A percentile compares a stretch with the other conserved stretches of the same genome.
These are phyloP conservation scores for Loxodonta africana DNA, from an alignment of 2,113 vertebrate species.

Conservation along the genomic window DNA sequence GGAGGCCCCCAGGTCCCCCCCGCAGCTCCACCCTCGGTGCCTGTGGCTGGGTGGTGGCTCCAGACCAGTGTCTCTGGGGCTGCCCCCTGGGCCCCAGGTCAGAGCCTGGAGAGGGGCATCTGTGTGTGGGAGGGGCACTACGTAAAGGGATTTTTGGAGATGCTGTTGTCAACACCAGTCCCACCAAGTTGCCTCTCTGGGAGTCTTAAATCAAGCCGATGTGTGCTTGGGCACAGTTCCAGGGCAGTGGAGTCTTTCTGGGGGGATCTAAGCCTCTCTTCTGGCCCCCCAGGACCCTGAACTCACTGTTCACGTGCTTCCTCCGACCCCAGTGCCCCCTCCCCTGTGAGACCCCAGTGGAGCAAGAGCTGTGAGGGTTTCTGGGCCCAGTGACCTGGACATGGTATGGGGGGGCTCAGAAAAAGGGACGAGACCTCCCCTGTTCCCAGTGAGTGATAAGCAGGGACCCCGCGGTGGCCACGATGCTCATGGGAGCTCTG, in stretches of 20 bases:
- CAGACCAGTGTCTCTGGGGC: background rate
- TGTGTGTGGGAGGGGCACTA: background rate
- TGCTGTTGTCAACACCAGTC: accelerated
- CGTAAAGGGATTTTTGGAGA: background rate
- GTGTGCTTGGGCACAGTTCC: background rate
- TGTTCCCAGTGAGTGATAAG: too few species aligned
- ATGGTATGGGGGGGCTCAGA: too few species aligned
- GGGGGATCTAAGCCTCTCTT: background rate
- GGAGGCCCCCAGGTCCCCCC: background rate
- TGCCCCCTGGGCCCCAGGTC: too few species aligned
- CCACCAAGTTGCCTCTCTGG: background rate
- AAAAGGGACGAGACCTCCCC: background rate
- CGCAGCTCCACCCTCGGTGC: accelerated
- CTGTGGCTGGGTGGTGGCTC: background rate
- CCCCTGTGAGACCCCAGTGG: too few species aligned
- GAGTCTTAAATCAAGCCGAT: background rate
- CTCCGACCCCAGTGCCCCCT: background rate
- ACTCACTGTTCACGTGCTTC: background rate
- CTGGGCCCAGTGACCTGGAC: too few species aligned
- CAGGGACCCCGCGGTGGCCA: background rate
- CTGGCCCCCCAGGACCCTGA: accelerated
- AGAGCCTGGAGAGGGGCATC: background rate
- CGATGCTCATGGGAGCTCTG: background rate
- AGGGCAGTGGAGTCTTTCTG: background rate
- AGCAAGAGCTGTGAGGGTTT: too few species aligned